Evolutionary conservation across 2,113 vertebrate genomes (phyloP), one percentile per base, ranked within the genome.

Genomic region (Bungarus multicinctus): DNA sequence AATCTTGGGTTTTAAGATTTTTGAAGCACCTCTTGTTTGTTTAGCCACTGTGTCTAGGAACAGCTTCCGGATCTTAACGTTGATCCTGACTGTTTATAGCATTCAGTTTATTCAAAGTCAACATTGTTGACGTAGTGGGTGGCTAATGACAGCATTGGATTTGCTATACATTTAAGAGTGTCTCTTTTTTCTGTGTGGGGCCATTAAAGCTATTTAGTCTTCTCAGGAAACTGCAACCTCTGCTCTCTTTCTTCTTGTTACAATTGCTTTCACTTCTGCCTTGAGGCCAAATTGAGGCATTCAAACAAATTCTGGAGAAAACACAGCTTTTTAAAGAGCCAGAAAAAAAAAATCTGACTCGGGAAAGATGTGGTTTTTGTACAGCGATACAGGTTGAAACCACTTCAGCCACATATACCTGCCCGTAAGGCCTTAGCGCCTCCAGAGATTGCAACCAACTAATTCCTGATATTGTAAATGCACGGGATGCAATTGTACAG

Each of bases 201-300:
- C 2, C n/a, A n/a, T 88, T 88, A 30, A n/a, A n/a, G 18, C 45
- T 12, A 55, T n/a, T 14, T 27, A 5, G 22, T n/a, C 5, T 39
- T 88, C 23, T 54, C 57, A 53, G 23, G 47, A 64, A 88, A 81
- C 22, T 81, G 34, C 74, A 52, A 88, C 4, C 4, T n/a, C 60
- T 7, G 22, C 34, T 69, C 57, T 53, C 25, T 47, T 58, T 30
- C n/a, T 91, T 30, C n/a, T 85, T 30, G 18, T 23, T 27, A 50
- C 22, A 5, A 2, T 30, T 34, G 53, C n/a, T 92, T 89, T 92
- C 34, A 92, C 64, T 92, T 92, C 87, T 92, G 91, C 52, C 81
- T 92, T 12, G 2, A 89, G 74, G 54, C n/a, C 20, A 55, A 54
- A 81, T 39, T 9, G 34, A 55, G 18, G 7, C 1, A 43, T 34